A percentile compares a stretch with the other conserved stretches of the same genome.
These are phyloP conservation scores for Synanceia verrucosa DNA, from an alignment of 2,797 vertebrate genomes.

Conservation along the genomic window DNA sequence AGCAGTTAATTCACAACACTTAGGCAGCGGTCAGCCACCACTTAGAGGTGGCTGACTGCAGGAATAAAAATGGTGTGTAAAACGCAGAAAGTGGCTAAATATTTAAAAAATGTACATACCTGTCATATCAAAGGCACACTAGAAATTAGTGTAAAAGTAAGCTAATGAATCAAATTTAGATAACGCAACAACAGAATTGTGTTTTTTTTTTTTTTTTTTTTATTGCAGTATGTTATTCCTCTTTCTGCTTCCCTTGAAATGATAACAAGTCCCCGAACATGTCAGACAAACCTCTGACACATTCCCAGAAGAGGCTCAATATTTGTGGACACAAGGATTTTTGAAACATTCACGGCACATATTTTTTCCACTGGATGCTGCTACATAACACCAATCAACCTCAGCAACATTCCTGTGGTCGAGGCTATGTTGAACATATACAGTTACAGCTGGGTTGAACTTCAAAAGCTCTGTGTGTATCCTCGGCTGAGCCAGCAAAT, in stretches of 20 bases:
- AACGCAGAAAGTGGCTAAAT: background rate
- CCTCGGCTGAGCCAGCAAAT: conserved; percentile 58
- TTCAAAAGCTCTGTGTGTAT: conserved; percentile 56
- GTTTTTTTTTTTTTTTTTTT: conserved; percentile 29
- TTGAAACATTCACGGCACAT: conserved; percentile 55
- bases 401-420: conserved; percentile 66
- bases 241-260: conserved; percentile 11
- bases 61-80: background rate
- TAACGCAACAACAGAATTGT: conserved; percentile 17
- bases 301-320: conserved; percentile 45
- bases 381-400: conserved; percentile 57
- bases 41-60: conserved; percentile 3
- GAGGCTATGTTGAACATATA: conserved; percentile 55
- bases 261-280: conserved; percentile 24
- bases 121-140: conserved; percentile 13
- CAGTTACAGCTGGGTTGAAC: conserved; percentile 58
- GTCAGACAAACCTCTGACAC: conserved; percentile 47
- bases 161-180: conserved; percentile 15
- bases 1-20: conserved; percentile 16
- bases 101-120: too few species aligned
- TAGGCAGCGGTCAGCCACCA: conserved; percentile 10
- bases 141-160: background rate
- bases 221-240: conserved; percentile 8
- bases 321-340: conserved; percentile 64
- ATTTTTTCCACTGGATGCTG: conserved; percentile 64